These are phyloP conservation scores for Himalopsyche kuldschensis DNA, from an alignment of 2,888 invertebrate species.

Conservation along the genomic window DNA sequence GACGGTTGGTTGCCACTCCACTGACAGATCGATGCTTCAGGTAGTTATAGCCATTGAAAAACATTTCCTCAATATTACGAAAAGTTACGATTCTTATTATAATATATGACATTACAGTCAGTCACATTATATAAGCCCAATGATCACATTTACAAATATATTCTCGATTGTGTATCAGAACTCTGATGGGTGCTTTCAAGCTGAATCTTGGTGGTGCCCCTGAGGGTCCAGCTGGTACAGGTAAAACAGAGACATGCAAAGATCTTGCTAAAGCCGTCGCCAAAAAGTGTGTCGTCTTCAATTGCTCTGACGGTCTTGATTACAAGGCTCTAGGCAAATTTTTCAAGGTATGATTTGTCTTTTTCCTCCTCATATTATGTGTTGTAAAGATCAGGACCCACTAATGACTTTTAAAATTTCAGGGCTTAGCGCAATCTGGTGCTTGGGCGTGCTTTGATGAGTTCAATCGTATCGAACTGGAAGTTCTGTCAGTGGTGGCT, in stretches of 20 bases:
- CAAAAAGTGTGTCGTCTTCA: constrained; percentile 87
- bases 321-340: constrained; percentile 86
- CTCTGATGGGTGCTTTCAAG: constrained; percentile 80
- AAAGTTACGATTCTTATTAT: too few relatives aligned
- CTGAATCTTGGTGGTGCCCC: constrained; percentile 84
- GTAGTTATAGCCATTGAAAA: too few relatives aligned
- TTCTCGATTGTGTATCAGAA: constrained; percentile 56
- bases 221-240: constrained; percentile 84
- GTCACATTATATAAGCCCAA: too few relatives aligned
- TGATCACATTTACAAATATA: too few relatives aligned
- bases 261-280: constrained; percentile 91
- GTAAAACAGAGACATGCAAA: constrained; percentile 90
- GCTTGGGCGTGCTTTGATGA: constrained; percentile 91
- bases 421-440: constrained; percentile 76
- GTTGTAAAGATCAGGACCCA: too few relatives aligned
- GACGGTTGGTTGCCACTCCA: constrained; percentile 75
- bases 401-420: too few relatives aligned
- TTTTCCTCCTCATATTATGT: too few relatives aligned
- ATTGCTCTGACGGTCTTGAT: constrained; percentile 84
- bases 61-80: too few relatives aligned
- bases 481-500: constrained; percentile 83
- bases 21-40: constrained; percentile 72
- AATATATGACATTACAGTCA: too few relatives aligned
- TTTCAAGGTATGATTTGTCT: constrained; percentile 60
- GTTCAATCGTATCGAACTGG: constrained; percentile 82